These are phyloP conservation scores for Aleiodes leptofemur DNA, from an alignment of 2,888 invertebrate genomes.

Conservation along the genomic window DNA sequence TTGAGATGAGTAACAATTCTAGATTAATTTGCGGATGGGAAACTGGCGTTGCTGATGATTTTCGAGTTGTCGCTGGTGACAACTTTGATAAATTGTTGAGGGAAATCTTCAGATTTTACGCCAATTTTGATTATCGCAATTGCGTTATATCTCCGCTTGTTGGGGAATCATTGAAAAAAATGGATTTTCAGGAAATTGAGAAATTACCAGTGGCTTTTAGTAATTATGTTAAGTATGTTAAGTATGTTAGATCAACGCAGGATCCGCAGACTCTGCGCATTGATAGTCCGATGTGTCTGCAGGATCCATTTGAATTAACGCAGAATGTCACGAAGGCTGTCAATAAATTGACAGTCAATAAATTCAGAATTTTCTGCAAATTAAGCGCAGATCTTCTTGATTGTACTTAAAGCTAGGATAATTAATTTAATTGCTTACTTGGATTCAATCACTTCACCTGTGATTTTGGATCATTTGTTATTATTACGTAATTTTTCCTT, in stretches of 20 bases:
- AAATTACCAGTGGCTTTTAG: conserved; percentile 73
- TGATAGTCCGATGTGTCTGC: conserved; percentile 77
- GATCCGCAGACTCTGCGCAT: conserved; percentile 61
- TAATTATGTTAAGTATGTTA: conserved; percentile 70
- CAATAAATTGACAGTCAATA: conserved; percentile 45
- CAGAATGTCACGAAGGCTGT: conserved; percentile 78
- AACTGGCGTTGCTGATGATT: conserved; percentile 53
- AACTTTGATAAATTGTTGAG: conserved; percentile 64
- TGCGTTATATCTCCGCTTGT: conserved; percentile 75
- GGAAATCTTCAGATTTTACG: conserved; percentile 75
- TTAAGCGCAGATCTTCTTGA: conserved; percentile 32
- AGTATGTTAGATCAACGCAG: conserved; percentile 58
- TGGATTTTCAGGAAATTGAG: conserved; percentile 64
- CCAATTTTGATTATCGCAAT: conserved; percentile 72
- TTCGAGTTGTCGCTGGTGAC: not conserved
- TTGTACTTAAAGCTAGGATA: not conserved
- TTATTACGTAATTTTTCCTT: too few species aligned
- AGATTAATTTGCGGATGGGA: conserved; percentile 63
- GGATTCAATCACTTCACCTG: too few species aligned
- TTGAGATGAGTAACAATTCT: conserved; percentile 51
- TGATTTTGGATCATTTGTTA: too few species aligned
- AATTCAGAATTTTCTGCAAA: conserved; percentile 46
- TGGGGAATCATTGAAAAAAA: conserved; percentile 73
- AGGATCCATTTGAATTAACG: conserved; percentile 80
- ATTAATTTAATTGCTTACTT: too few species aligned